Base-by-base conservation (phyloP, 2,888 invertebrate genomes). In the Diarsia mendica region DNA sequence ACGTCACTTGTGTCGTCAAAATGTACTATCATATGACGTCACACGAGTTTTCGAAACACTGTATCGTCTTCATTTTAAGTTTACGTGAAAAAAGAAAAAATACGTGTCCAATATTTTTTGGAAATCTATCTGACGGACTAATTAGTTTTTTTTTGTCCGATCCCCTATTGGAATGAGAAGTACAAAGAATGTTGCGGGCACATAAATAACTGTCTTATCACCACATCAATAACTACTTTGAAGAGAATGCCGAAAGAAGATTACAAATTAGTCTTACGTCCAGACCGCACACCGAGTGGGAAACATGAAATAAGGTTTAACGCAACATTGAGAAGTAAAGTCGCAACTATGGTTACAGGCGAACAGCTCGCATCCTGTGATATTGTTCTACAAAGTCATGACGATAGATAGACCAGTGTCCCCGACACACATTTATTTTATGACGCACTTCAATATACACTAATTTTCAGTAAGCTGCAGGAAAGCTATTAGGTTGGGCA, bases 271-370 rank as follows among this genome's bases (percentile, higher is more conserved):
- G 28, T 58, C 13, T 60, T 68, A 8, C 33, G 60, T 15, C 58
- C 46, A 5, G 68, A 68, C 9, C 48, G 60, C 46, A 60, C 46
- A 28, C 58, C 58, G 8, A 60, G 28, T 28, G 46, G 28, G 46
- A 48, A 60, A 28, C 68, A 60, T 46, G 58, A 68, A 68, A 60
- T 58, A 46, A 58, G 58, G 10, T 68, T 6, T 33, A 70, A 70
- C n/a, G 51, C 70, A 70, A 51, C 70, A 3, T 15, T 70, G 8
- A 44, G 53, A 11, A 63, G 53, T 20, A 44, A 70, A 63, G 11
- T 63, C 6, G 39, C 70, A 39, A 20, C 51, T 18, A 18, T 70
- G 4, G 63, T 63, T 1, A n/a, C 39, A 23, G 44, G 70, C 3
- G 23, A 63, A 70, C 23, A 53, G 44, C 53, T 44, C 18, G 51